Conservation (phyloP, 2,888 invertebrate genomes). For the Nomada flava region DNA sequence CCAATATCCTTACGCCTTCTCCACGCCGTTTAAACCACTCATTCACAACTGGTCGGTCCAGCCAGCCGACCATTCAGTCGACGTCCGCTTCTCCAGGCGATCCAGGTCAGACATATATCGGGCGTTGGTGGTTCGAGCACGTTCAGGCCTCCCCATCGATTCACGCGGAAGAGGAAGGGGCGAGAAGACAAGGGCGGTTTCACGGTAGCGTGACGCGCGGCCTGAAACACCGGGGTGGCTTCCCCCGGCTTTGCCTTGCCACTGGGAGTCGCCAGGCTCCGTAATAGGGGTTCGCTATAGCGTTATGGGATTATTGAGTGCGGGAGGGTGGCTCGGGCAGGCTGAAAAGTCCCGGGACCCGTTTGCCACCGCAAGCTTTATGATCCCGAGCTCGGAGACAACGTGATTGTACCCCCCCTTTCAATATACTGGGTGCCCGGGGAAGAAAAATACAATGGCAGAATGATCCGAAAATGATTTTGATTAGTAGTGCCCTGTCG, state of each 20-base stretch:
- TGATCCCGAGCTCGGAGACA: constrained; percentile 73
- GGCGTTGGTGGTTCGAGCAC: constrained; percentile 67
- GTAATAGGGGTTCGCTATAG: constrained; percentile 77
- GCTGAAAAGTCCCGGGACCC: constrained; percentile 82
- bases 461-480: neutral
- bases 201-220: constrained; percentile 64
- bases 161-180: constrained; percentile 18
- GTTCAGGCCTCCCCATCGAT: constrained; percentile 62
- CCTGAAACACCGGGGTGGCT: constrained; percentile 58
- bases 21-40: constrained; percentile 14
- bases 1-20: too few species aligned
- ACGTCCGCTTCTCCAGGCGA: constrained; percentile 65
- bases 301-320: constrained; percentile 80
- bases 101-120: neutral
- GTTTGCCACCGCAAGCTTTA: constrained; percentile 80
- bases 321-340: constrained; percentile 73
- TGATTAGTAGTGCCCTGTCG: too few species aligned
- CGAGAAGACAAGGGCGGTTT: constrained; percentile 64
- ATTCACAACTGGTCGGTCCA: constrained; percentile 40
- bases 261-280: constrained; percentile 48
- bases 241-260: constrained; percentile 50
- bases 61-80: constrained; percentile 63
- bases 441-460: neutral
- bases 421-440: neutral
- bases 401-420: constrained; percentile 50